Conservation (phyloP, 2,797 vertebrate species). For the Tauraco hartlaubi region DNA sequence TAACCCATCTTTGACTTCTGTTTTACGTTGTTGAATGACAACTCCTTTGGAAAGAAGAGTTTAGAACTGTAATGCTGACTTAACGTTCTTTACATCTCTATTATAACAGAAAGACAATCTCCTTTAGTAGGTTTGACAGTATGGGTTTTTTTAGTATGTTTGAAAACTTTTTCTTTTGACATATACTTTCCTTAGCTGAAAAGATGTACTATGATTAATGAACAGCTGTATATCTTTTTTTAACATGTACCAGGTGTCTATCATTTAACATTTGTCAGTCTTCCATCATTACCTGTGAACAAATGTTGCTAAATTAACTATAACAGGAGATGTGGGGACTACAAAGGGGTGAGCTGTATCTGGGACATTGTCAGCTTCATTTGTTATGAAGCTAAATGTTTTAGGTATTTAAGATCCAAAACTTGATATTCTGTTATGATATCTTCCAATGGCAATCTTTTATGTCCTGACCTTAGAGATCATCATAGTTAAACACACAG, state of each 20-base stretch:
- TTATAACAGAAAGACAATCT: neutral
- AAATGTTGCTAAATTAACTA: conserved; percentile 54
- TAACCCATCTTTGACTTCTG: neutral
- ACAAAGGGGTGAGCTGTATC: neutral
- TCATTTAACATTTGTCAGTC: conserved; percentile 58
- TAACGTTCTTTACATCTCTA: neutral
- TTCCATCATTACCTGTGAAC: conserved; percentile 42
- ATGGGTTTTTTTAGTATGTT: neutral
- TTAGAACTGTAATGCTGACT: neutral
- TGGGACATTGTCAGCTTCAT: conserved; percentile 12
- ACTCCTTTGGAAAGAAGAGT: neutral
- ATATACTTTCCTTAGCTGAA: conserved; percentile 2
- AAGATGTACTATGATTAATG: conserved; percentile 17
- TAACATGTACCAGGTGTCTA: conserved; percentile 24
- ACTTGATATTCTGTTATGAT: neutral
- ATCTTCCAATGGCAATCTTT: neutral
- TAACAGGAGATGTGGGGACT: neutral
- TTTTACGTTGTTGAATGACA: neutral
- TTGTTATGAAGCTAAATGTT: conserved; percentile 9
- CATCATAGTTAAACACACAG: neutral
- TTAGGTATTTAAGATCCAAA: conserved; percentile 25
- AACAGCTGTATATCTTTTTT: conserved; percentile 20
- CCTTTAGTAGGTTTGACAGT: conserved; percentile 4
- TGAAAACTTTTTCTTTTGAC: neutral
- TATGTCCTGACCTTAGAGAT: neutral